Conservation (phyloP, 2,888 invertebrate species). For the Muschampia plurimacula region DNA sequence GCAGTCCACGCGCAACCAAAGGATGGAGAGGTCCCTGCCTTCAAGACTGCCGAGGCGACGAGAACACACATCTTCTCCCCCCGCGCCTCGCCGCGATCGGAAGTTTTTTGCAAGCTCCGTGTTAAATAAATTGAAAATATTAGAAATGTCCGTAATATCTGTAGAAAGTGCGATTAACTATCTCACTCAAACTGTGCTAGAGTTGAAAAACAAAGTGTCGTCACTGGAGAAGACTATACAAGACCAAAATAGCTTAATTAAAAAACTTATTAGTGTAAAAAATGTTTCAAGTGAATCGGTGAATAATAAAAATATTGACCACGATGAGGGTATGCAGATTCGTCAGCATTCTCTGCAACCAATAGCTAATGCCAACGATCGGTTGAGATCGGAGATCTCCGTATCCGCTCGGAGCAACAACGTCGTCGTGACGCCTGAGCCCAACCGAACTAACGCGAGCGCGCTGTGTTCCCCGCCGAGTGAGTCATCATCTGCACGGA, state of each 20-base stretch:
- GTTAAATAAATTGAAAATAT: conserved; percentile 15
- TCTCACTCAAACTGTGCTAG: conserved; percentile 7
- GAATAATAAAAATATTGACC: background rate
- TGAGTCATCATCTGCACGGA: no score
- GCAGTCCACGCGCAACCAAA: no score
- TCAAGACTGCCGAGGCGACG: no score
- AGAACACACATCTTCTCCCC: no score
- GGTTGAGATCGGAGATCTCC: background rate
- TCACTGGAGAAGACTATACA: conserved; percentile 17
- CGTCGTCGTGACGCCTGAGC: no score
- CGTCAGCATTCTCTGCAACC: background rate
- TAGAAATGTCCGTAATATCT: background rate
- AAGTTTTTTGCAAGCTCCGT: conserved; percentile 11
- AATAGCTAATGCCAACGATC: background rate
- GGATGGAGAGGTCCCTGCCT: no score
- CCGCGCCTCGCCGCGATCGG: conserved; percentile 1
- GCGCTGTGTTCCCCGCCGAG: no score
- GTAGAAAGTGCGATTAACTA: conserved; percentile 15
- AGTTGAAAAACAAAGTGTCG: conserved; percentile 14
- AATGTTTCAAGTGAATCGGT: background rate
- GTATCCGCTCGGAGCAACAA: background rate
- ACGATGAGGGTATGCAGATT: conserved; percentile 1
- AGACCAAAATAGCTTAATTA: conserved; percentile 16
- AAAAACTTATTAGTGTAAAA: conserved; percentile 2
- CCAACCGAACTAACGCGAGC: no score